phyloP scores from a whole-genome alignment of 2,113 vertebrate genomes.

The Corythoichthys haematopterus region DNA sequence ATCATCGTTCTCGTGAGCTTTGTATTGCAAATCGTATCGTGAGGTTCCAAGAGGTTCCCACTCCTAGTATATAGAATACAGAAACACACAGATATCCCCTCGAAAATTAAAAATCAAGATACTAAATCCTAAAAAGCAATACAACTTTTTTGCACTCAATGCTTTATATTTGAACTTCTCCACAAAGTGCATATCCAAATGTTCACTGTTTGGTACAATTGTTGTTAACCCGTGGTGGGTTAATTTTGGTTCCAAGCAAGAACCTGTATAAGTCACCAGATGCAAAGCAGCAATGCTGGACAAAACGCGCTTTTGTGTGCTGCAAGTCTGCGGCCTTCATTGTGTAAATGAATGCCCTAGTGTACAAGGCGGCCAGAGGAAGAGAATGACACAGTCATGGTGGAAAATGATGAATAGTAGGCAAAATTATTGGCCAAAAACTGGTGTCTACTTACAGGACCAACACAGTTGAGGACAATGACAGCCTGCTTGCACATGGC shows the following conservation, averaged over 20 bases:
- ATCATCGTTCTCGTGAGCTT: too few species aligned
- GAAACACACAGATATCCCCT: background rate
- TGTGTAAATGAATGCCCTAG: constrained; percentile 34
- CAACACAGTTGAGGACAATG: constrained; percentile 91
- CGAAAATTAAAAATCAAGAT: background rate
- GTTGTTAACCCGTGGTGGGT: background rate
- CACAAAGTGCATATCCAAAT: background rate
- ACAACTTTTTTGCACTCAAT: too few species aligned
- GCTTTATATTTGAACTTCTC: background rate
- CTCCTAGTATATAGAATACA: too few species aligned
- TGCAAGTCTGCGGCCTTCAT: constrained; percentile 28
- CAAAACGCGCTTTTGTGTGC: constrained; percentile 46
- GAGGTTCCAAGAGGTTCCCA: too few species aligned
- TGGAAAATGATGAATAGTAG: constrained; percentile 2
- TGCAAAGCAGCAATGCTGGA: constrained; percentile 13
- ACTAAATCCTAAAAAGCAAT: background rate
- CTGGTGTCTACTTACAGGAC: constrained; percentile 81
- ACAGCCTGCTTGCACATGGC: constrained; percentile 86
- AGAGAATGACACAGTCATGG: constrained; percentile 3
- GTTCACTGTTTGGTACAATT: constrained; percentile 2
- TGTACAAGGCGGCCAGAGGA: constrained; percentile 9
- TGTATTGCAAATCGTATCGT: too few species aligned
- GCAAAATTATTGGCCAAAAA: background rate
- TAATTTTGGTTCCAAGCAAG: constrained; percentile 12
- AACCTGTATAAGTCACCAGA: constrained; percentile 19